Evolutionary conservation across 2,888 invertebrate genomes (phyloP).

Genomic region (Scaptomyza caliginosa): DNA sequence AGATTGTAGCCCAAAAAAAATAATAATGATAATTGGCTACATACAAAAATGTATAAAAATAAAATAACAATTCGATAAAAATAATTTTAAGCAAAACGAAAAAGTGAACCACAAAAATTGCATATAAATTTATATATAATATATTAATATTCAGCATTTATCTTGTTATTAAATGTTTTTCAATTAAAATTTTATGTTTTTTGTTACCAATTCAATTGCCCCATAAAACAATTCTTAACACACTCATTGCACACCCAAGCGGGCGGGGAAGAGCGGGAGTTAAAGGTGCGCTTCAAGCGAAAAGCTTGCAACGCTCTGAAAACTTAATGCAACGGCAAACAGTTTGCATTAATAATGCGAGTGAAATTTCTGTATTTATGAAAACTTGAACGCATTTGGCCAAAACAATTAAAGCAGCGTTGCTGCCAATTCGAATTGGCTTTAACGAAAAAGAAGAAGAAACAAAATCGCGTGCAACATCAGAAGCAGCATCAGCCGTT

Average conservation of each 20-base stretch:
- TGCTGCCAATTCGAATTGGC: constrained; percentile 57
- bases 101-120: constrained; percentile 74
- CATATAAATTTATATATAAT: constrained; percentile 78
- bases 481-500: constrained; percentile 23
- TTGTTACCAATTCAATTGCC: constrained; percentile 4
- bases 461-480: constrained; percentile 67
- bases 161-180: constrained; percentile 54
- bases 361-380: constrained; percentile 51
- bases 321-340: constrained; percentile 54
- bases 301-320: constrained; percentile 67
- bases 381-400: constrained; percentile 50
- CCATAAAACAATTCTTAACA: not conserved
- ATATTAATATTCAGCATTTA: constrained; percentile 81
- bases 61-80: constrained; percentile 3
- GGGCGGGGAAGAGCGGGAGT: not conserved
- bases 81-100: constrained; percentile 50
- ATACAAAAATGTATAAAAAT: constrained; percentile 9
- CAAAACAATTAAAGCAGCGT: constrained; percentile 65
- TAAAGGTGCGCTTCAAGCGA: constrained; percentile 38
- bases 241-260: constrained; percentile 7
- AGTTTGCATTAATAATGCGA: constrained; percentile 46
- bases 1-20: constrained; percentile 14
- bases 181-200: not conserved
- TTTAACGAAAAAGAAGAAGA: too few species aligned
- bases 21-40: too few species aligned